Percentiles rank a stretch among this genome's conserved stretches.
phyloP scores from a whole-genome alignment of 2,888 invertebrate genomes.

The Xanthorhoe spadicearia region DNA sequence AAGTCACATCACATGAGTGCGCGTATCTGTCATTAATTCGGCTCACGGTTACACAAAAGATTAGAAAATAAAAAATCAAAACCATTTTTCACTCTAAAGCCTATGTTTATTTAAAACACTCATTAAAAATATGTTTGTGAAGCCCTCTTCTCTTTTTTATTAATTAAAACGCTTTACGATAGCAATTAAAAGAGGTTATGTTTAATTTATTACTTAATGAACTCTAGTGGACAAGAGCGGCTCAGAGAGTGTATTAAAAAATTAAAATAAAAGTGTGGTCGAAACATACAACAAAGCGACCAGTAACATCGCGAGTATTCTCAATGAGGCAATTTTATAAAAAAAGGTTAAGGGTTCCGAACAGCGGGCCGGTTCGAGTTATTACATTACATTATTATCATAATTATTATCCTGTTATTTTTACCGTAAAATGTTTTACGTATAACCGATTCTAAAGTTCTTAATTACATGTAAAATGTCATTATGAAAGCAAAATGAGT shows the following conservation, averaged over 20 bases:
- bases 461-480: not conserved
- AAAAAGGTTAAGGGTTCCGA: constrained; percentile 49
- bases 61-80: constrained; percentile 1
- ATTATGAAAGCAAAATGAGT: not conserved
- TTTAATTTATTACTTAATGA: constrained; percentile 20
- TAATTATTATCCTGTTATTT: constrained; percentile 36
- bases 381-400: constrained; percentile 51
- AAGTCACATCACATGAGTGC: constrained; percentile 54
- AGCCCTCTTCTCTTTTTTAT: not conserved
- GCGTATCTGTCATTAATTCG: constrained; percentile 57
- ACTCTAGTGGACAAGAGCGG: constrained; percentile 4
- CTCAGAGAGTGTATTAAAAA: constrained; percentile 18
- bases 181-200: constrained; percentile 21
- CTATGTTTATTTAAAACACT: not conserved
- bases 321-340: constrained; percentile 23
- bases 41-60: constrained; percentile 57
- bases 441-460: not conserved
- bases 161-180: constrained; percentile 13
- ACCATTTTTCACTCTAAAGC: not conserved
- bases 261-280: constrained; percentile 22
- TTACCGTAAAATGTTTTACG: constrained; percentile 1
- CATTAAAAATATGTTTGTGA: not conserved
- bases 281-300: constrained; percentile 20
- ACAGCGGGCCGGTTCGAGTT: constrained; percentile 65
- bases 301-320: constrained; percentile 22